Base-by-base conservation (phyloP, 2,797 vertebrate genomes). In the Chromobotia macracanthus region DNA sequence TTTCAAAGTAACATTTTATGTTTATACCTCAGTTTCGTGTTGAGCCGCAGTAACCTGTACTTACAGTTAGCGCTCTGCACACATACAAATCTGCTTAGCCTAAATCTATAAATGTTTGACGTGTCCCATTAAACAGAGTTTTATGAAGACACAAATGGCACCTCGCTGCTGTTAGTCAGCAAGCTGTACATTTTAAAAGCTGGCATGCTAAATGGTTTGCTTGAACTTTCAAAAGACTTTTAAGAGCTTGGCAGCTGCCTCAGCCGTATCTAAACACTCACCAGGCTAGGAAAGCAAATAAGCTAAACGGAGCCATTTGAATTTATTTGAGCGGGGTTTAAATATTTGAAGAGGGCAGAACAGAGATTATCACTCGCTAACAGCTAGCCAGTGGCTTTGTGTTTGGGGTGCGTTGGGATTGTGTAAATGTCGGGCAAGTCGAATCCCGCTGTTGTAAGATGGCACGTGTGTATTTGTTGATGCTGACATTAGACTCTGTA, bases 311-410 rank as follows among this genome's bases (percentile, higher is more conserved):
- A 72, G 61, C 51, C 13, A 60, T 70, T 23, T 56, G 28, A 15
- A 51, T 60, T 58, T 25, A 18, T 44, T 73, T 66, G 38, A 55
- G 28, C 23, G 41, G 31, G 63, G 31, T 58, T 72, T 56, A 68
- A 82, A 77, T 73, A 72, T 81, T 77, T 82, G 63, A 19, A 15
- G 31, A 68, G 16, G 44, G n/a, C 56, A 41, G 44, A 41, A n/a
- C 19, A 23, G 44, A 6, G 25, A 61, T 77, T 77, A 72, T 77
- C 68, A 16, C 44, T 44, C 68, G 35, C 31, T 66, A 51, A 77
- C 74, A 77, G 35, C 16, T 2, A 73, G 48, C 46, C 28, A 60
- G 63, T 46, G 38, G 75, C 53, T 78, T 31, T 5, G 31, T 21
- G 3, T 12, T 64, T n/a, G 53, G 0, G 23, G 2, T 1, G 53